phyloP scores from a whole-genome alignment of 2,113 vertebrate genomes.

The Catharus minimus region DNA sequence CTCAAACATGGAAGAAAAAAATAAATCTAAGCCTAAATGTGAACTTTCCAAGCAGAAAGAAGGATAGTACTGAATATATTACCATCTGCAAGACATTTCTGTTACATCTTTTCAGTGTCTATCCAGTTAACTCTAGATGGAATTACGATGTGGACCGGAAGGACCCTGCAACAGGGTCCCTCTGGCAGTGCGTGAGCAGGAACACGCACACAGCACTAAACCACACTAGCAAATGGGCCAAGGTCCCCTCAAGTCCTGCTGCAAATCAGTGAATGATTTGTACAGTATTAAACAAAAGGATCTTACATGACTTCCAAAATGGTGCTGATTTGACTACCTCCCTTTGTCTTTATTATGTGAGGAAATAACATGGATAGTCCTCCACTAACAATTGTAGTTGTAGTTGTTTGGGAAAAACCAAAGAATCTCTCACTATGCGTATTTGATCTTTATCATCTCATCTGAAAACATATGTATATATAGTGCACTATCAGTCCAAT shows the following conservation, averaged over 20 bases:
- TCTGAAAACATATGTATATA: neutral
- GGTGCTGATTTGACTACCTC: neutral
- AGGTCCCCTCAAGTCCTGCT: neutral
- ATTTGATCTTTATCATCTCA: neutral
- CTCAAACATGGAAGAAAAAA: neutral
- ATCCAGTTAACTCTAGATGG: neutral
- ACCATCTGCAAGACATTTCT: neutral
- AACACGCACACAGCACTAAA: neutral
- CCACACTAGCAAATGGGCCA: rapidly evolving
- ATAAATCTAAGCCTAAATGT: neutral
- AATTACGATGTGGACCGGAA: neutral
- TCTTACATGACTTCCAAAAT: neutral
- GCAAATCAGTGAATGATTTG: neutral
- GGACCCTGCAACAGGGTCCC: neutral
- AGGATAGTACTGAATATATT: neutral
- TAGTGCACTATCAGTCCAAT: neutral
- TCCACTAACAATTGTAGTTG: neutral
- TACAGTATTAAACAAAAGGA: neutral
- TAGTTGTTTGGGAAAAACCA: neutral
- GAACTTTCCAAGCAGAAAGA: neutral
- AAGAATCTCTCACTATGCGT: rapidly evolving
- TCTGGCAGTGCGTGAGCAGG: neutral
- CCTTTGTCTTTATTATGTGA: neutral
- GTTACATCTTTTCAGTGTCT: neutral
- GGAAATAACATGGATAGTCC: neutral